Conservation (phyloP, 2,113 vertebrate genomes). For the Pluvialis apricaria region DNA sequence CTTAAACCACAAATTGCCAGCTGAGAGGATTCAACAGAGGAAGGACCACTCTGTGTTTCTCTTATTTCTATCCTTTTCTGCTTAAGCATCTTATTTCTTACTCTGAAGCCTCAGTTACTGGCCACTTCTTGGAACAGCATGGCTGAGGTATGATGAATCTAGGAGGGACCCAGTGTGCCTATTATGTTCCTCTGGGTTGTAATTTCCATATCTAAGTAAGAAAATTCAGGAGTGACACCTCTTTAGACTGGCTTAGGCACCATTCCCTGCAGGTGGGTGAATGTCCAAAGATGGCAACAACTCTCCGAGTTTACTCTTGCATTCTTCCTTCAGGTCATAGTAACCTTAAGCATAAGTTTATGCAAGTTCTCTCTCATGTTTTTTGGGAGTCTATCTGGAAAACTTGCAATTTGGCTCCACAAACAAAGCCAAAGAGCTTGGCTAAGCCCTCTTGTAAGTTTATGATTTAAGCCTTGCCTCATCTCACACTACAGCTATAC, state of each 20-base stretch:
- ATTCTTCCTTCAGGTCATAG: background rate
- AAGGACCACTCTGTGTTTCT: background rate
- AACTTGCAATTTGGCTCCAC: background rate
- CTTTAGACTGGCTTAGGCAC: background rate
- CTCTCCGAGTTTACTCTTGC: background rate
- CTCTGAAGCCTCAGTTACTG: background rate
- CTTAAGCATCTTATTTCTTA: background rate
- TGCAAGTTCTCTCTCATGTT: background rate
- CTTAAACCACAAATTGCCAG: background rate
- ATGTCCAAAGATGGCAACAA: background rate
- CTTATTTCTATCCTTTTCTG: background rate
- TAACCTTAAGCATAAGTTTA: background rate
- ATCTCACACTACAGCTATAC: background rate
- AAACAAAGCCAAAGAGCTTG: background rate
- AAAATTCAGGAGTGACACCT: background rate
- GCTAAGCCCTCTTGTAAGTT: background rate
- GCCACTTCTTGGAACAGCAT: background rate
- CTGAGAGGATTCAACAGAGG: background rate
- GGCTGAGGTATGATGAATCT: background rate
- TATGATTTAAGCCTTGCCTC: background rate
- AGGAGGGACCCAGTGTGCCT: background rate
- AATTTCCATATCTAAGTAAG: background rate
- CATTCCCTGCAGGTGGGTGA: background rate
- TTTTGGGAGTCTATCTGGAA: background rate
- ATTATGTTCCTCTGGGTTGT: background rate